A percentile compares a stretch with the other conserved stretches of the same genome.
Conservation (phyloP, 2,113 vertebrate species). For the Polypterus senegalus region DNA sequence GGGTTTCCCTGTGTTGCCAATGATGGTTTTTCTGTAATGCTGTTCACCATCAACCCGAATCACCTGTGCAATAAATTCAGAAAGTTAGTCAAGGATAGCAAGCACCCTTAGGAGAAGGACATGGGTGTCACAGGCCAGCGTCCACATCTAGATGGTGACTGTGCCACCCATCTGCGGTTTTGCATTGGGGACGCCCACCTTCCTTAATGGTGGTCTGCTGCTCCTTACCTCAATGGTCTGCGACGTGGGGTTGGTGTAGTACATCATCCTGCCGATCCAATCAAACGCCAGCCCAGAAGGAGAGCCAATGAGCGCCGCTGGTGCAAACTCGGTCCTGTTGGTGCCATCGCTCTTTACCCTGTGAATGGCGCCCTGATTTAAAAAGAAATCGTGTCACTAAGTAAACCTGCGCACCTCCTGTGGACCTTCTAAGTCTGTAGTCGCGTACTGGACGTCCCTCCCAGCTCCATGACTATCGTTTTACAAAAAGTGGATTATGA, state of each 20-base stretch:
- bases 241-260: conserved; percentile 42
- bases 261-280: conserved; percentile 47
- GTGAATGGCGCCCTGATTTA: conserved; percentile 42
- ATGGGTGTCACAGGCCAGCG: background rate
- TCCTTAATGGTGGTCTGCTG: background rate
- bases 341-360: conserved; percentile 40
- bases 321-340: conserved; percentile 47
- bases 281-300: conserved; percentile 50
- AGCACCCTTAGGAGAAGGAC: background rate
- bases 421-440: background rate
- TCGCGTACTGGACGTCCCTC: background rate
- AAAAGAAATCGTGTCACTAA: background rate
- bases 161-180: background rate
- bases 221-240: conserved; percentile 43
- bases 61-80: conserved; percentile 28
- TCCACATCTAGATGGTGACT: background rate
- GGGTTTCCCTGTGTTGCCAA: conserved; percentile 44
- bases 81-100: background rate
- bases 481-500: no score
- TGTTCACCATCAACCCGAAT: conserved; percentile 47
- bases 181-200: background rate
- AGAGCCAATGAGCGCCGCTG: conserved; percentile 38
- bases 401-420: background rate
- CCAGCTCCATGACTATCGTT: no score
- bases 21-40: conserved; percentile 42